phyloP scores from a whole-genome alignment of 2,888 invertebrate species.

The Ophion costatus region DNA sequence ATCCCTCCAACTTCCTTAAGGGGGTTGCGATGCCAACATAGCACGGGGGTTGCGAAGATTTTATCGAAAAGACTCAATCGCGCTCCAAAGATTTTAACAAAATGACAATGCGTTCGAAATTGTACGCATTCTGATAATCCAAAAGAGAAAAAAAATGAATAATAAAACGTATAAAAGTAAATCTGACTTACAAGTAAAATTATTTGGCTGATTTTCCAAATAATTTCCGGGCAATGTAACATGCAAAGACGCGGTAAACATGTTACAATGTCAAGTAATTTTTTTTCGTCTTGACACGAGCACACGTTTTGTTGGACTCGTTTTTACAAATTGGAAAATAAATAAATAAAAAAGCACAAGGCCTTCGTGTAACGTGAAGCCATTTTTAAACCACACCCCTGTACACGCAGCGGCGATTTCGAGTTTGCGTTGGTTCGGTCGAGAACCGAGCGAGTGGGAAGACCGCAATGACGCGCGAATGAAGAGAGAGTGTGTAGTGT shows the following conservation, averaged over 20 bases:
- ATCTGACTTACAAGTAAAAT: background rate
- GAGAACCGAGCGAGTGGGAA: conserved; percentile 41
- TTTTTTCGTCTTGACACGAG: background rate
- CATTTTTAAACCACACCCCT: conserved; percentile 53
- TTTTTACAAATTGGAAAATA: background rate
- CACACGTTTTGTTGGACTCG: background rate
- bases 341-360: too few species aligned
- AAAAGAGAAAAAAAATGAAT: too few species aligned
- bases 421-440: conserved; percentile 35
- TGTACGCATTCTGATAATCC: background rate
- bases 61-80: background rate
- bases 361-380: background rate
- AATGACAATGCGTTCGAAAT: background rate
- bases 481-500: background rate
- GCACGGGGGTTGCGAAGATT: too few species aligned
- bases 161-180: too few species aligned
- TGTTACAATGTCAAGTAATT: background rate
- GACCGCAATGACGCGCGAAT: conserved; percentile 33
- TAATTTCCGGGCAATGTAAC: too few species aligned
- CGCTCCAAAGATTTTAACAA: background rate
- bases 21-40: too few species aligned
- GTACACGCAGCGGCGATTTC: background rate
- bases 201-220: background rate
- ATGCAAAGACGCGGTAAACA: too few species aligned
- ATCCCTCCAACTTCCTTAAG: too few species aligned